A percentile compares a stretch with the other conserved stretches of the same genome.
Conservation (phyloP, 1,140 invertebrate genomes). For the Euschistus heros region DNA sequence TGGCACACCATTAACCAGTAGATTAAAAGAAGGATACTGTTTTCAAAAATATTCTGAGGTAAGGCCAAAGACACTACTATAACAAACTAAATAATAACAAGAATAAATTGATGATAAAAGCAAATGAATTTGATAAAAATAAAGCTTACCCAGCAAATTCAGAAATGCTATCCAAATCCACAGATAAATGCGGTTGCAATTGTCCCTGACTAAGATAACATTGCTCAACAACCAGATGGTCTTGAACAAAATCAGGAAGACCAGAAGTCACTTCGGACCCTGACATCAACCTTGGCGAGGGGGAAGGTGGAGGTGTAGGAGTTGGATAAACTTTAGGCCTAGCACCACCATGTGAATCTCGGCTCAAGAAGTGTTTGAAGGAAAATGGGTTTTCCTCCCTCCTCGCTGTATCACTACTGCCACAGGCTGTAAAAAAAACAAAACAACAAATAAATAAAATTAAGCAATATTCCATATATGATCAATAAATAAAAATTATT, state of each 20-base stretch:
- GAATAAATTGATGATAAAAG: too few relatives aligned
- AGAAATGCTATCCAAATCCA: constrained; percentile 40
- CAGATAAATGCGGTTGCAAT: constrained; percentile 24
- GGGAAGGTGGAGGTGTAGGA: constrained; percentile 20
- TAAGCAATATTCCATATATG: too few relatives aligned
- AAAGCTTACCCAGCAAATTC: constrained; percentile 31
- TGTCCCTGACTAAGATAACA: constrained; percentile 33
- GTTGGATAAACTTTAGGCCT: constrained; percentile 26
- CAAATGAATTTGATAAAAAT: neutral
- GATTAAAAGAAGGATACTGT: too few relatives aligned
- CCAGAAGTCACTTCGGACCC: constrained; percentile 32
- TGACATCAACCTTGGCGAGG: constrained; percentile 8
- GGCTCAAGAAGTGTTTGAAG: constrained; percentile 66
- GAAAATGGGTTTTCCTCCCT: constrained; percentile 66
- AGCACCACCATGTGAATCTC: constrained; percentile 34
- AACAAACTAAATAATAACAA: too few relatives aligned
- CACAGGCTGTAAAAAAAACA: constrained; percentile 31
- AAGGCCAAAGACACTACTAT: too few relatives aligned
- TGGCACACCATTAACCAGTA: too few relatives aligned
- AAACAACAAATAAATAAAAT: too few relatives aligned
- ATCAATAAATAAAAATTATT: too few relatives aligned
- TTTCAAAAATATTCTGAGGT: too few relatives aligned
- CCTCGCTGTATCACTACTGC: constrained; percentile 38
- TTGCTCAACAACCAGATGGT: constrained; percentile 47
- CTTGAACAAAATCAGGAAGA: constrained; percentile 49